Evolutionary conservation across 2,113 vertebrate genomes (phyloP), one percentile per base, ranked within the genome.

Genomic region (Phylloscopus trochiloides): DNA sequence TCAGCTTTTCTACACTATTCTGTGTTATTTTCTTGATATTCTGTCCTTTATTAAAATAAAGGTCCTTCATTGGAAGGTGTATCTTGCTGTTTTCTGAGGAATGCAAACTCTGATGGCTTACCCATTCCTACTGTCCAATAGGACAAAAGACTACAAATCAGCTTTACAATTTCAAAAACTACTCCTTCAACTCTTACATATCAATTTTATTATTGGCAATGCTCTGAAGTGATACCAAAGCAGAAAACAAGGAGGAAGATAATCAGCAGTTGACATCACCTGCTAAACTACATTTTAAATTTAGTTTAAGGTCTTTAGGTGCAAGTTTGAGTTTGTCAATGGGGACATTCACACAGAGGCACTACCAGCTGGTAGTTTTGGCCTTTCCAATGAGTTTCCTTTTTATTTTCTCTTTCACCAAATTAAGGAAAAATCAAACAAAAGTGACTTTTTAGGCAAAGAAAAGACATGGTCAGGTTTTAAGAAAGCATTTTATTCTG

Each of bases 401-500:
- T 52, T 82, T 52, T 6, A 17, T 38, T 88, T 78, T 90, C 88
- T 66, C 24, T 91, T 88, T 78, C 52, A 51, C 13, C 14, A 76
- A 78, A 81, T 72, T 26, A 61, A 66, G 71, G n/a, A 84, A 73
- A 40, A 86, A 79, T 1, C 32, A 81, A 90, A 85, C 9, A 40
- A 63, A 93, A 86, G 28, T 13, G 36, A 86, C 86, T 71, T 96
- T 94, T 93, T 43, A 42, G 66, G 38, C 1, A 7, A 34, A 77
- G 73, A 83, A 92, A 91, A 92, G 45, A 20, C 2, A 3, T 4
- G 3, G 10, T 63, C 36, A 7, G 45, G 66, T 86, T 92, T 93
- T 79, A 84, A 71, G 79, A 90, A 96, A 88, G 71, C 25, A 82
- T 84, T 94, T 91, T 78, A 42, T 96, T 95, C 57, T 32, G 10